phyloP scores from a whole-genome alignment of 2,888 invertebrate species.

The Synanthedon vespiformis region DNA sequence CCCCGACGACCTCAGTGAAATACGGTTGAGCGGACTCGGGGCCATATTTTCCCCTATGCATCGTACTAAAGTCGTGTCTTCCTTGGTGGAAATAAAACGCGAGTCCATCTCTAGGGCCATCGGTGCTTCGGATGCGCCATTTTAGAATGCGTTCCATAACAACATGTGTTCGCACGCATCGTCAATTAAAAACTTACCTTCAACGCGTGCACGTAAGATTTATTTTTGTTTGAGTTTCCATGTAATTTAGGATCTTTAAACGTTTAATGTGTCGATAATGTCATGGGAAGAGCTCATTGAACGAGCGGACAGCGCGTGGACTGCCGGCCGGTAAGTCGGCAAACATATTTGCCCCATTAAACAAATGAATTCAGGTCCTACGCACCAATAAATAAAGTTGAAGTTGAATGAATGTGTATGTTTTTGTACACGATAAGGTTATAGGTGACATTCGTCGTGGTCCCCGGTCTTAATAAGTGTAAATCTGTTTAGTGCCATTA shows the following conservation, averaged over 20 bases:
- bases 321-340: constrained; percentile 52
- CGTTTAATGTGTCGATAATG: constrained; percentile 44
- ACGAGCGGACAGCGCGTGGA: constrained; percentile 66
- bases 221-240: not conserved
- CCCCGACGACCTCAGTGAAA: constrained; percentile 58
- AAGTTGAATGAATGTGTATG: constrained; percentile 11
- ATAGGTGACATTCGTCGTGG: constrained; percentile 24
- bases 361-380: constrained; percentile 31
- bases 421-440: constrained; percentile 7
- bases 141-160: constrained; percentile 15
- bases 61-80: constrained; percentile 66
- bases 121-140: constrained; percentile 66
- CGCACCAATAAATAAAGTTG: constrained; percentile 17
- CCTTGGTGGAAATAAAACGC: constrained; percentile 68
- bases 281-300: constrained; percentile 70
- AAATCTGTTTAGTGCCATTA: constrained; percentile 22
- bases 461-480: constrained; percentile 41
- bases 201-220: not conserved
- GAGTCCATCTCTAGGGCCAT: constrained; percentile 69
- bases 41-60: constrained; percentile 67
- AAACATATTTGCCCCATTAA: constrained; percentile 29
- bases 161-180: not conserved
- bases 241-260: not conserved
- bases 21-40: constrained; percentile 63
- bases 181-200: not conserved